Evolutionary conservation across 1,140 invertebrate species (phyloP).

Genomic region (Piezodorus guildinii): DNA sequence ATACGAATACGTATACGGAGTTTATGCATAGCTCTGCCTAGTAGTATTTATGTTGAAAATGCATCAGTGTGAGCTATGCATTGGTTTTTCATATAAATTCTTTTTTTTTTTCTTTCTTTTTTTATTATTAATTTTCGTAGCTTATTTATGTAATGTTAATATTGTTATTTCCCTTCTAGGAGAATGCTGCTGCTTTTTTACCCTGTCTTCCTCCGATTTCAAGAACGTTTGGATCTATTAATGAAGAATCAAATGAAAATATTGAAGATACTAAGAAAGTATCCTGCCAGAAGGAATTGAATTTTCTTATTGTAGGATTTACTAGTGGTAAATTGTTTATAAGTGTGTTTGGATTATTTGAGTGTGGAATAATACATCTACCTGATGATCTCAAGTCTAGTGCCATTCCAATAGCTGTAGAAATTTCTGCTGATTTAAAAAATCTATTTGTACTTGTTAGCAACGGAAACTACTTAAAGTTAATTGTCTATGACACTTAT

Average conservation of each 20-base stretch:
- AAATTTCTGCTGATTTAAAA: slow-evolving; percentile 36
- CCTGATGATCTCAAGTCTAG: slow-evolving; percentile 28
- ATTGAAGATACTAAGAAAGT: slow-evolving; percentile 49
- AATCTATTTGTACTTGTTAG: slow-evolving; percentile 31
- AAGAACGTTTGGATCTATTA: slow-evolving; percentile 41
- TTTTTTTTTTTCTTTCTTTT: too few relatives aligned
- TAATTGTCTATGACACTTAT: slow-evolving; percentile 50
- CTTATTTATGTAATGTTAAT: too few relatives aligned
- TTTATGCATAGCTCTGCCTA: too few relatives aligned
- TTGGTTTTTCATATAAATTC: too few relatives aligned
- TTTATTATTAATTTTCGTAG: too few relatives aligned
- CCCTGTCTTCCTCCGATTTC: slow-evolving; percentile 46
- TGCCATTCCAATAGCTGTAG: slow-evolving; percentile 32
- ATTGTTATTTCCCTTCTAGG: slow-evolving; percentile 28
- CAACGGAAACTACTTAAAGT: slow-evolving; percentile 34
- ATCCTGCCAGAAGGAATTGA: slow-evolving; percentile 55
- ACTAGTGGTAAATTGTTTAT: slow-evolving; percentile 57
- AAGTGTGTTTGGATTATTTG: slow-evolving; percentile 74
- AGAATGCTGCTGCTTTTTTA: slow-evolving; percentile 37
- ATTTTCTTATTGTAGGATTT: slow-evolving; percentile 67
- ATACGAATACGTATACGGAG: too few relatives aligned
- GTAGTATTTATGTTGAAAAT: too few relatives aligned
- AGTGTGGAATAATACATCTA: slow-evolving; percentile 52
- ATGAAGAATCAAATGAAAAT: slow-evolving; percentile 43
- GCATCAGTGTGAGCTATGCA: too few relatives aligned